phyloP scores from a whole-genome alignment of 1,140 invertebrate genomes.

The Heterodera carotae region DNA sequence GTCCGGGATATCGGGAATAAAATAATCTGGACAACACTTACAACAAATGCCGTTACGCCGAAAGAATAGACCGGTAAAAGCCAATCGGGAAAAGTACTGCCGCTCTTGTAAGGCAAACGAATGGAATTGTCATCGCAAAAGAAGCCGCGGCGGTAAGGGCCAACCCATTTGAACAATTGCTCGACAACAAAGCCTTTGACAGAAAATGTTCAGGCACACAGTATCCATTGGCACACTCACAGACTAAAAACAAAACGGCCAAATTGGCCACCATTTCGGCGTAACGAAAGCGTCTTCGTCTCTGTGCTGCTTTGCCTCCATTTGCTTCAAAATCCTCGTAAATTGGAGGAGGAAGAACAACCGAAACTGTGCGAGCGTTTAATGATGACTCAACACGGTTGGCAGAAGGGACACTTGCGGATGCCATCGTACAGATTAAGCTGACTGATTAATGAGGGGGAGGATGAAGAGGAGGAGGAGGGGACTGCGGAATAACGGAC shows the following conservation, averaged over 20 bases:
- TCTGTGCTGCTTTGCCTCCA: neutral
- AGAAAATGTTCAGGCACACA: too few relatives aligned
- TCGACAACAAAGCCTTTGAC: slow-evolving; percentile 28
- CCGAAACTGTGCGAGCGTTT: neutral
- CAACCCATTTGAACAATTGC: slow-evolving; percentile 16
- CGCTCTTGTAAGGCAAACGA: slow-evolving; percentile 44
- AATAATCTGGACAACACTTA: slow-evolving; percentile 2
- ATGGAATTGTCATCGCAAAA: slow-evolving; percentile 54
- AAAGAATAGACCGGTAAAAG: slow-evolving; percentile 24
- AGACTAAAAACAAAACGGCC: slow-evolving; percentile 1
- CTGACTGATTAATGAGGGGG: neutral
- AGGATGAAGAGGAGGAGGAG: too few relatives aligned
- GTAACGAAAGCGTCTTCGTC: neutral
- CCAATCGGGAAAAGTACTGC: slow-evolving; percentile 37
- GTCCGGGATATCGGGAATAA: too few relatives aligned
- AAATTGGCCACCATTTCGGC: slow-evolving; percentile 9
- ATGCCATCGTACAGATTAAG: too few relatives aligned
- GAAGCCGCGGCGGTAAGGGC: slow-evolving; percentile 48
- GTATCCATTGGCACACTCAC: neutral
- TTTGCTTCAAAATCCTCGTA: neutral
- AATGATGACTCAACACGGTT: neutral
- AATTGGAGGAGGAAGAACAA: neutral
- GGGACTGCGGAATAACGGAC: too few relatives aligned
- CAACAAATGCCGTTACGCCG: slow-evolving; percentile 4
- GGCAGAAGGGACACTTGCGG: neutral